Evolutionary conservation across 2,888 invertebrate genomes (phyloP).

Genomic region (Arge pagana): DNA sequence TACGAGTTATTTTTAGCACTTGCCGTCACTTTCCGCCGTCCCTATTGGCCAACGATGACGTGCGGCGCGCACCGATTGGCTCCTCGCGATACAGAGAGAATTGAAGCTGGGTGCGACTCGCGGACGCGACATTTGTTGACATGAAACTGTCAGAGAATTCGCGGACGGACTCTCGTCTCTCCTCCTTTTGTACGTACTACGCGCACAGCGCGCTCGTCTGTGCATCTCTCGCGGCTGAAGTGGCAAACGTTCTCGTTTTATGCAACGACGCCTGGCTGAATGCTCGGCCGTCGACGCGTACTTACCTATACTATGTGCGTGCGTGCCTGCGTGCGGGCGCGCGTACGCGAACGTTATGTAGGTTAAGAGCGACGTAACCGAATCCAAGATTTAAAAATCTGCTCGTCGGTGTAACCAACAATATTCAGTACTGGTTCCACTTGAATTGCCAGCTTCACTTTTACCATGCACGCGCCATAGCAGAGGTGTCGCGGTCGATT

Average conservation of each 20-base stretch:
- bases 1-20: conserved; percentile 52
- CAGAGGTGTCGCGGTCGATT: too few species aligned
- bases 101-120: conserved; percentile 32
- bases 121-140: conserved; percentile 52
- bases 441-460: too few species aligned
- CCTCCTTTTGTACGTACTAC: conserved; percentile 2
- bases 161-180: conserved; percentile 17
- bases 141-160: conserved; percentile 49
- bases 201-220: conserved; percentile 13
- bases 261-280: too few species aligned
- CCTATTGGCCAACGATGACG: conserved; percentile 49
- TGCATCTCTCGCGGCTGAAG: conserved; percentile 3
- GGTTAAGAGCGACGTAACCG: too few species aligned
- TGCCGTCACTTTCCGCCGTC: conserved; percentile 42
- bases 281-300: too few species aligned
- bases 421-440: too few species aligned
- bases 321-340: too few species aligned
- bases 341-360: too few species aligned
- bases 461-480: too few species aligned
- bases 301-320: too few species aligned
- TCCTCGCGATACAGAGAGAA: conserved; percentile 37
- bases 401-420: too few species aligned
- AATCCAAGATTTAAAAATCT: too few species aligned
- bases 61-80: conserved; percentile 36
- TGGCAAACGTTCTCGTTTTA: neutral